Percentiles rank a stretch among this genome's conserved stretches.
phyloP scores from a whole-genome alignment of 2,797 vertebrate species.

The Calcarius lapponicus region DNA sequence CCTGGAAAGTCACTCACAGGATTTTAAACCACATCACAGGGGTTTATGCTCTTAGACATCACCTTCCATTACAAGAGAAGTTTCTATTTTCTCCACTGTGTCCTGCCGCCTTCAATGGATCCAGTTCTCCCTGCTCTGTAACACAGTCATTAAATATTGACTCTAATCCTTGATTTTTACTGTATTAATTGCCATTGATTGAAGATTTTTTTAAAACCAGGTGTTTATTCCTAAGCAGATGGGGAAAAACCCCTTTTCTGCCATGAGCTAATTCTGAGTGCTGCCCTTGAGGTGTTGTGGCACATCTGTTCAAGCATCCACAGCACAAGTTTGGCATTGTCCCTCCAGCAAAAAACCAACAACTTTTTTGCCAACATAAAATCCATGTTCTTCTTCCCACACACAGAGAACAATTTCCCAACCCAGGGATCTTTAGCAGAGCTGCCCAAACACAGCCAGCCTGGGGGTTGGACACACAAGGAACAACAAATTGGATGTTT shows the following conservation, averaged over 20 bases:
- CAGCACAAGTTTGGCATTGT: background rate
- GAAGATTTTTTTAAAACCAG: background rate
- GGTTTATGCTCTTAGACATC: background rate
- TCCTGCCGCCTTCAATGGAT: background rate
- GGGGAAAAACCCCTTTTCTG: rapidly evolving
- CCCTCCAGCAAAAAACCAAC: background rate
- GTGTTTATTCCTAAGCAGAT: background rate
- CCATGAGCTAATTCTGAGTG: background rate
- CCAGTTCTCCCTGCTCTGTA: background rate
- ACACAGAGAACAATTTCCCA: background rate
- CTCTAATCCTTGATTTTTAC: background rate
- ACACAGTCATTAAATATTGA: background rate
- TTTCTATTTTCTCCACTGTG: rapidly evolving
- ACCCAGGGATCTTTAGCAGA: background rate
- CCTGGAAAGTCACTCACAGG: background rate
- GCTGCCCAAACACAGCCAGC: background rate
- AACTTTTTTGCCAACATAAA: background rate
- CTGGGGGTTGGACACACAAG: rapidly evolving
- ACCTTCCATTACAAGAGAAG: background rate
- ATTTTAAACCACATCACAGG: background rate
- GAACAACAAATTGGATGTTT: background rate
- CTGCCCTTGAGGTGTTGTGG: background rate
- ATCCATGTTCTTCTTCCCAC: background rate
- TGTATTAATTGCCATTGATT: background rate
- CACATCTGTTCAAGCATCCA: background rate